phyloP scores from a whole-genome alignment of 2,113 vertebrate genomes.

The Rhea pennata region DNA sequence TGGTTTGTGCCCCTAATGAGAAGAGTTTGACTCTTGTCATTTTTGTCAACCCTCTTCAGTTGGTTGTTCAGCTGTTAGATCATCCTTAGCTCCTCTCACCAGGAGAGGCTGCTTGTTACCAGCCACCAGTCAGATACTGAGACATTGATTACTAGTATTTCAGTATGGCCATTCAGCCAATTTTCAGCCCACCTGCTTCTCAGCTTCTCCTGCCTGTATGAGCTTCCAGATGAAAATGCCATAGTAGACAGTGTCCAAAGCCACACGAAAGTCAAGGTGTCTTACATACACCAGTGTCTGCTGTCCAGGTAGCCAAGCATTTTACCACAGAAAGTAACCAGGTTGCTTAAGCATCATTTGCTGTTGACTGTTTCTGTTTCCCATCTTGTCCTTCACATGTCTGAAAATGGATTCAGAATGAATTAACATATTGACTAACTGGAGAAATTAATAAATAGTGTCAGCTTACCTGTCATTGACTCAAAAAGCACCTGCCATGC shows the following conservation, averaged over 20 bases:
- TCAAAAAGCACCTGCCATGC: not conserved
- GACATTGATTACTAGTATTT: not conserved
- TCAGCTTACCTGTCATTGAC: not conserved
- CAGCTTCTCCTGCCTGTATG: not conserved
- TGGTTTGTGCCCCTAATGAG: not conserved
- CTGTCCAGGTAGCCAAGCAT: not conserved
- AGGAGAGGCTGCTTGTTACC: not conserved
- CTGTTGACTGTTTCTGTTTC: not conserved
- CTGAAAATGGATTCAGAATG: accelerated
- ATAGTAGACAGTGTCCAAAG: not conserved
- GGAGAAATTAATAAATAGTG: not conserved
- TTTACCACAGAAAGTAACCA: not conserved
- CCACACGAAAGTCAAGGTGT: not conserved
- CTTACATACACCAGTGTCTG: not conserved
- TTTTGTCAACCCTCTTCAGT: not conserved
- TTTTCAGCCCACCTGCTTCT: not conserved
- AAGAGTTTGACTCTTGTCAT: not conserved
- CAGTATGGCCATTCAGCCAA: not conserved
- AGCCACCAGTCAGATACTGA: not conserved
- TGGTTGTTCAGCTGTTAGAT: not conserved
- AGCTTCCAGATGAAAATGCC: not conserved
- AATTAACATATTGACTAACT: not conserved
- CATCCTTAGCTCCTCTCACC: not conserved
- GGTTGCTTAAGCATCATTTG: not conserved
- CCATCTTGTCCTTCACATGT: not conserved